Evolutionary conservation across 2,888 invertebrate genomes (phyloP), one percentile per base, ranked within the genome.

Genomic region (Scotopteryx bipunctaria): DNA sequence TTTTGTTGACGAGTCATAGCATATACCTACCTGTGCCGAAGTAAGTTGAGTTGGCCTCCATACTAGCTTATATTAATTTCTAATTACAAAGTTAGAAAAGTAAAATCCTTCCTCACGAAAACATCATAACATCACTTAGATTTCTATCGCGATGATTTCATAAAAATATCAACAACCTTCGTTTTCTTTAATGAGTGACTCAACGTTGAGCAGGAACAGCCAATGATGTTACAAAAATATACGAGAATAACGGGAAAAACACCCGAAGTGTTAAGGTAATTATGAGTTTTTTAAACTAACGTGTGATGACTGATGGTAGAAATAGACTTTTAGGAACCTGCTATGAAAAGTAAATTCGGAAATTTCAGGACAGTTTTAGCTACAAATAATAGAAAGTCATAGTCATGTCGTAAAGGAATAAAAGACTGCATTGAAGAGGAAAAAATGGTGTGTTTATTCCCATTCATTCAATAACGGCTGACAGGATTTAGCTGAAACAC

Each of bases 121-220:
- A 54, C 48, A 47, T 47, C 25, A 47, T 50, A 44, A 52, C 25
- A 48, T 53, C 44, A 56, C 42, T 54, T 53, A 19, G 49, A 50
- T 50, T 44, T 55, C 45, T 52, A 55, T 48, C 48, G 33, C 55
- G 56, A 50, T 57, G 52, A 47, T 61, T 40, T 35, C 53, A 53
- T 61, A 53, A 65, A 59, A 55, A 60, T 43, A 44, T 65, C 58
- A 58, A 44, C 61, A 41, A 27, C 23, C 14, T 8, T 13, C 33
- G 44, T 50, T 52, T 53, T 52, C 36, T 46, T 46, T 54, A 57
- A 52, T 57, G 49, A 61, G 54, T 52, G 60, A 61, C 53, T 61
- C 53, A 54, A 55, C 51, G 61, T 59, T 46, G 52, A 64, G 57
- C 70, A 69, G 67, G 60, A 64, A 57, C 65, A 48, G 63, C 47